These are phyloP conservation scores for Cataglyphis livida DNA, from an alignment of 2,888 invertebrate species.

Conservation along the genomic window DNA sequence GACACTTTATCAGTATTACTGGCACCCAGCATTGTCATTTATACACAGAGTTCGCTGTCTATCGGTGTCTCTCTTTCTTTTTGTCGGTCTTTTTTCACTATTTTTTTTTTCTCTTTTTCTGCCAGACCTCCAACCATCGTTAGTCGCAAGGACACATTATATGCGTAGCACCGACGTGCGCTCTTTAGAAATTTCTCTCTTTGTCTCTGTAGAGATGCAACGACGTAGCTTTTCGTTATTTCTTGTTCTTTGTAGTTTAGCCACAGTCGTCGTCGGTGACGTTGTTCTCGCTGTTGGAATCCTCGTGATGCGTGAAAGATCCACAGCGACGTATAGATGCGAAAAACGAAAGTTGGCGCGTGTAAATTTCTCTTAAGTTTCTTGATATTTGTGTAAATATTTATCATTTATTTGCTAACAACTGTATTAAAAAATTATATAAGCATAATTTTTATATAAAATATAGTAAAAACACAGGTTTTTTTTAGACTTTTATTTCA, in stretches of 20 bases:
- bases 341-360: neutral
- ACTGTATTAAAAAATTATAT: neutral
- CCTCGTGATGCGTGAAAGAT: neutral
- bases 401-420: neutral
- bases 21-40: conserved; percentile 83
- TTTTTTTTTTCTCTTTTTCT: conserved; percentile 52
- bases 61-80: conserved; percentile 58
- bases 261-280: conserved; percentile 36
- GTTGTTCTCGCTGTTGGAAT: neutral
- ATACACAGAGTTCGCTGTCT: conserved; percentile 77
- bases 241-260: conserved; percentile 62
- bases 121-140: conserved; percentile 65
- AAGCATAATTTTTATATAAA: neutral
- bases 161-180: conserved; percentile 67
- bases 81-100: conserved; percentile 31
- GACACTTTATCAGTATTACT: conserved; percentile 83
- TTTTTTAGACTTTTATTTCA: neutral
- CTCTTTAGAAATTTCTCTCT: conserved; percentile 82
- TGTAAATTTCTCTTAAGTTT: neutral
- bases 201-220: conserved; percentile 72
- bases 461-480: neutral
- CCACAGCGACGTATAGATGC: neutral
- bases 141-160: conserved; percentile 71
- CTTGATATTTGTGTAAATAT: neutral
- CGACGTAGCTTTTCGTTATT: conserved; percentile 58